Conservation (phyloP, 2,888 invertebrate species). For the Hedychridium roseum region DNA sequence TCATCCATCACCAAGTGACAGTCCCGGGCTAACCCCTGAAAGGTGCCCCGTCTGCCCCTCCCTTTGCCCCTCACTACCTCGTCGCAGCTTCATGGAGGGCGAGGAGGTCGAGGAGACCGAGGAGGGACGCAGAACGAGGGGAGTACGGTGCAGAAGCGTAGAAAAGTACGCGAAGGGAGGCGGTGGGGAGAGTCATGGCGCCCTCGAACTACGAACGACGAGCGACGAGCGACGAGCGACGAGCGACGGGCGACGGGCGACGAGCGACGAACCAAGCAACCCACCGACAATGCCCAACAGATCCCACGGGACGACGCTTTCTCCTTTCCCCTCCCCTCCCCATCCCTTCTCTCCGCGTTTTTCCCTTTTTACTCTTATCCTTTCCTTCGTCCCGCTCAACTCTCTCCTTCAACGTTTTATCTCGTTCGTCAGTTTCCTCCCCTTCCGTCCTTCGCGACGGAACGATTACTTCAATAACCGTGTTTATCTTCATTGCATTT, state of each 20-base stretch:
- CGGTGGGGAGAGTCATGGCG: conserved; percentile 33
- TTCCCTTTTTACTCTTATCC: neutral
- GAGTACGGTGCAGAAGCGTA: conserved; percentile 13
- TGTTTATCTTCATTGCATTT: conserved; percentile 4
- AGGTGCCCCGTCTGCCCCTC: conserved; percentile 45
- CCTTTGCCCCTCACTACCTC: conserved; percentile 18
- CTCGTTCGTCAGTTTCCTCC: conserved; percentile 3
- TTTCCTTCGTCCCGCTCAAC: conserved; percentile 1
- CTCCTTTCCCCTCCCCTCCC: conserved; percentile 23
- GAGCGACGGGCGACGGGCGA: conserved; percentile 45
- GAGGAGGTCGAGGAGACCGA: conserved; percentile 15
- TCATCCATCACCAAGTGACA: conserved; percentile 63
- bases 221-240: conserved; percentile 50
- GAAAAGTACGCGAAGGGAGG: conserved; percentile 21
- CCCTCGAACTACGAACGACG: conserved; percentile 44
- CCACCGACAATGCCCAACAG: conserved; percentile 50
- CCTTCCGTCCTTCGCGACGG: conserved; percentile 5
- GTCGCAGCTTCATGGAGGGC: conserved; percentile 22
- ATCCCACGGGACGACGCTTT: conserved; percentile 44
- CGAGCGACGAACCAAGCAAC: conserved; percentile 51
- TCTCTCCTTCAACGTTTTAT: conserved; percentile 6
- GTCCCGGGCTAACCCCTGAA: conserved; percentile 54
- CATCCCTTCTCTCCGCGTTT: conserved; percentile 1
- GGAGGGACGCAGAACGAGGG: conserved; percentile 18
- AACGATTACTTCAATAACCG: conserved; percentile 14